A percentile compares a stretch with the other conserved stretches of the same genome.
Evolutionary conservation across 92 coral and sea anemone genomes (phyloP).

Genomic region (Ricordea florida): DNA sequence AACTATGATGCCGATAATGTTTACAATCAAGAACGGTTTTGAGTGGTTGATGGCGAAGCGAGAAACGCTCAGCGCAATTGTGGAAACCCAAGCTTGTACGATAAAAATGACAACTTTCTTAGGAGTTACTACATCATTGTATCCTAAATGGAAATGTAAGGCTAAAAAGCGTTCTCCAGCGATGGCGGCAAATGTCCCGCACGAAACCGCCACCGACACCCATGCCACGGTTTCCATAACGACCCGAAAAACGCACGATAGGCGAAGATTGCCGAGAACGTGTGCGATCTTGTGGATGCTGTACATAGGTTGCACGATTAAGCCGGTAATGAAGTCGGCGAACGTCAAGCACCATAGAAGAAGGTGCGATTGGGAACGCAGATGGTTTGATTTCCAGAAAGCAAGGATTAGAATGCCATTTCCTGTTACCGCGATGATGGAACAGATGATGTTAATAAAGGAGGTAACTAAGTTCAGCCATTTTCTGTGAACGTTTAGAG

Average conservation of each 20-base stretch:
- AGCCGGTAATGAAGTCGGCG: constrained; percentile 58
- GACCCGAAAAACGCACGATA: constrained; percentile 36
- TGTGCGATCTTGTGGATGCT: constrained; percentile 49
- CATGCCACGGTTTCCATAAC: constrained; percentile 58
- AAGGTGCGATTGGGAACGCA: constrained; percentile 53
- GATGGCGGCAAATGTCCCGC: constrained; percentile 12
- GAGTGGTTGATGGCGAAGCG: constrained; percentile 31
- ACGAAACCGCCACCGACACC: constrained; percentile 68
- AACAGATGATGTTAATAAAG: constrained; percentile 34
- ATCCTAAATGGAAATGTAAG: constrained; percentile 46
- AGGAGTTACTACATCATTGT: constrained; percentile 30
- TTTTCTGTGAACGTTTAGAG: too few relatives aligned
- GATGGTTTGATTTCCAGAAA: constrained; percentile 52
- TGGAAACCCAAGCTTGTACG: neutral
- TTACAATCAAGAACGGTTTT: constrained; percentile 32
- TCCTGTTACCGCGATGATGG: constrained; percentile 30
- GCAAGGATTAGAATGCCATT: constrained; percentile 44
- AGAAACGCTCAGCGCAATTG: constrained; percentile 10
- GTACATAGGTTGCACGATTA: constrained; percentile 60
- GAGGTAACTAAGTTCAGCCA: too few relatives aligned
- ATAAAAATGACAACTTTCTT: constrained; percentile 9
- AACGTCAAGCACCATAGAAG: constrained; percentile 44
- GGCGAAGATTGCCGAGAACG: neutral
- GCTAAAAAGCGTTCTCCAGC: constrained; percentile 61
- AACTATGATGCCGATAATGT: constrained; percentile 32